Evolutionary conservation across 1,140 invertebrate species (phyloP).

Genomic region (Euwallacea similis): DNA sequence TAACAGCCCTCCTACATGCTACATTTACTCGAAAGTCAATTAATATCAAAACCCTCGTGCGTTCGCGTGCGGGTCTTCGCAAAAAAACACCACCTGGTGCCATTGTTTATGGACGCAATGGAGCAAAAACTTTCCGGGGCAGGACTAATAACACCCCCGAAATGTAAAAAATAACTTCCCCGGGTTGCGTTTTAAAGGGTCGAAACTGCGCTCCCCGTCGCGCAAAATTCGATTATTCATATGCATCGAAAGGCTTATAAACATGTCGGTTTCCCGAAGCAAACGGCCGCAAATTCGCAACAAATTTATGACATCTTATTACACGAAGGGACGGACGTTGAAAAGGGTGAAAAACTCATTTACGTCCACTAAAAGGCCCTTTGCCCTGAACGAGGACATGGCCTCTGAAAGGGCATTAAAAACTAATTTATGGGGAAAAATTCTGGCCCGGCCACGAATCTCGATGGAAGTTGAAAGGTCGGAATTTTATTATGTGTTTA

Average conservation of each 20-base stretch:
- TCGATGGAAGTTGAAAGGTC: constrained; percentile 19
- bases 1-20: constrained; percentile 5
- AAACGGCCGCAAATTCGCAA: constrained; percentile 10
- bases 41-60: constrained; percentile 15
- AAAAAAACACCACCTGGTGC: constrained; percentile 25
- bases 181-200: background rate
- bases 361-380: constrained; percentile 30
- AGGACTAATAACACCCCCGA: constrained; percentile 8
- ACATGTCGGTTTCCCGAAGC: background rate
- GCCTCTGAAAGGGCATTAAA: constrained; percentile 25
- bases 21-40: constrained; percentile 21
- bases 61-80: constrained; percentile 5
- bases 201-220: background rate
- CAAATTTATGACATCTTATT: constrained; percentile 28
- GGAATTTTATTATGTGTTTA: constrained; percentile 21
- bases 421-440: constrained; percentile 32
- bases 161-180: background rate
- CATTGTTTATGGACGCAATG: constrained; percentile 16
- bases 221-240: background rate
- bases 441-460: background rate
- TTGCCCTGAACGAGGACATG: constrained; percentile 19
- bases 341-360: constrained; percentile 36
- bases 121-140: constrained; percentile 16
- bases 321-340: constrained; percentile 24
- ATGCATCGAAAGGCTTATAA: background rate